phyloP scores from a whole-genome alignment of 2,797 vertebrate species.

The Trachops cirrhosus region DNA sequence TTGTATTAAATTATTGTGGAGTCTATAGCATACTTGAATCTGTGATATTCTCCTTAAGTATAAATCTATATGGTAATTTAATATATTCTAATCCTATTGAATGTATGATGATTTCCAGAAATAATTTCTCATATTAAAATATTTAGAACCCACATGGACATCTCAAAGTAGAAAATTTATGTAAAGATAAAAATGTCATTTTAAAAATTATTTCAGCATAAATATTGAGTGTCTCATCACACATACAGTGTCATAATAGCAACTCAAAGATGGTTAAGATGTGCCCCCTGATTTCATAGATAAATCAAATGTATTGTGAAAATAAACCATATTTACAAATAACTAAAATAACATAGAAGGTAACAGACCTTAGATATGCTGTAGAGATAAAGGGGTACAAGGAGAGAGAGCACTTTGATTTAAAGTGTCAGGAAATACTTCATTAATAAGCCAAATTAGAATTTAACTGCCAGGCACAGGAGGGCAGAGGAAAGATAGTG shows the following conservation, averaged over 20 bases:
- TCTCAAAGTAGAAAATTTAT: background rate
- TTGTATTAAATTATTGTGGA: background rate
- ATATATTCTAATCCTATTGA: background rate
- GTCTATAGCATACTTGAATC: background rate
- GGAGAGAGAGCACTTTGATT: background rate
- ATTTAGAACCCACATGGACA: background rate
- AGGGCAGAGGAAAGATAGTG: background rate
- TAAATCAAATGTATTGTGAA: background rate
- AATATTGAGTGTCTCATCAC: background rate
- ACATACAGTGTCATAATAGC: background rate
- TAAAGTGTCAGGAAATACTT: background rate
- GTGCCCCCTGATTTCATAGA: background rate
- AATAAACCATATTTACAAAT: background rate
- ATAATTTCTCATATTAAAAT: background rate
- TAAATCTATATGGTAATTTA: background rate
- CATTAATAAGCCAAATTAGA: background rate
- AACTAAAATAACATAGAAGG: background rate
- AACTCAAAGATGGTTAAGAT: background rate
- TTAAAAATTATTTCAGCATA: background rate
- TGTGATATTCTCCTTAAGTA: background rate
- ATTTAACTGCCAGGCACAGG: background rate
- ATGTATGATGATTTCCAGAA: background rate
- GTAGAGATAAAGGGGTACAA: background rate
- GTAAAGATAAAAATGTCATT: background rate
- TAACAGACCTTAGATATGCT: background rate